Percentiles rank a stretch among this genome's conserved stretches.
Evolutionary conservation across 2,888 invertebrate genomes (phyloP).

Genomic region (Pyralis farinalis): DNA sequence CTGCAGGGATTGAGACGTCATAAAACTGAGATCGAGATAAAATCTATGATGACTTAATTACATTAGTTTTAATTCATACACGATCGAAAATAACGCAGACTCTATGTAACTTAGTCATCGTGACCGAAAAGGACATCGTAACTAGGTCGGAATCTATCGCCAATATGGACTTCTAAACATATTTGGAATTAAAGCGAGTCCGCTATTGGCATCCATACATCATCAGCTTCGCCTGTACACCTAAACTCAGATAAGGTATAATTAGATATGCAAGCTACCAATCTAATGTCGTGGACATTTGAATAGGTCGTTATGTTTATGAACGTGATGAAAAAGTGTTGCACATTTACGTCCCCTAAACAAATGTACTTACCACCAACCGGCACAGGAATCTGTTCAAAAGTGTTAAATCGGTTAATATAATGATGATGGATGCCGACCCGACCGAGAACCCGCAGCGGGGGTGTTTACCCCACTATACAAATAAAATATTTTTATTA

Average conservation of each 20-base stretch:
- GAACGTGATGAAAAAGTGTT: conserved; percentile 1
- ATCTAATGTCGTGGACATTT: background rate
- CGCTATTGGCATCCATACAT: conserved; percentile 34
- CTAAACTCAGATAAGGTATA: conserved; percentile 10
- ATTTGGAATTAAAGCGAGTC: conserved; percentile 39
- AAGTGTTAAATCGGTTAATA: conserved; percentile 81
- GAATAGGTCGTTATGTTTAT: background rate
- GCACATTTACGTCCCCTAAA: conserved; percentile 39
- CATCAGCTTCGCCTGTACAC: conserved; percentile 25
- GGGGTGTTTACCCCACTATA: conserved; percentile 80
- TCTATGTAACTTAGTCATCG: conserved; percentile 48
- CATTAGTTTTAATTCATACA: conserved; percentile 6
- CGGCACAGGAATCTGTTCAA: conserved; percentile 72
- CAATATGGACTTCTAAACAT: conserved; percentile 38
- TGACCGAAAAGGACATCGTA: conserved; percentile 54
- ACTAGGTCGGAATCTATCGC: conserved; percentile 44
- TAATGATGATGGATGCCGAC: conserved; percentile 79
- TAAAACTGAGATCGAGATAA: conserved; percentile 25
- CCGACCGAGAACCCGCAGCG: conserved; percentile 77
- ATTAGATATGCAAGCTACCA: conserved; percentile 4
- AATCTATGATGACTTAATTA: conserved; percentile 34
- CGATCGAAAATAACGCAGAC: conserved; percentile 7
- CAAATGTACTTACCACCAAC: conserved; percentile 46
- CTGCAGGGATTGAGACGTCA: conserved; percentile 40
- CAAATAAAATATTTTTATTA: conserved; percentile 81